These are phyloP conservation scores for Ascaphus truei DNA, from an alignment of 2,113 vertebrate genomes.

Conservation along the genomic window DNA sequence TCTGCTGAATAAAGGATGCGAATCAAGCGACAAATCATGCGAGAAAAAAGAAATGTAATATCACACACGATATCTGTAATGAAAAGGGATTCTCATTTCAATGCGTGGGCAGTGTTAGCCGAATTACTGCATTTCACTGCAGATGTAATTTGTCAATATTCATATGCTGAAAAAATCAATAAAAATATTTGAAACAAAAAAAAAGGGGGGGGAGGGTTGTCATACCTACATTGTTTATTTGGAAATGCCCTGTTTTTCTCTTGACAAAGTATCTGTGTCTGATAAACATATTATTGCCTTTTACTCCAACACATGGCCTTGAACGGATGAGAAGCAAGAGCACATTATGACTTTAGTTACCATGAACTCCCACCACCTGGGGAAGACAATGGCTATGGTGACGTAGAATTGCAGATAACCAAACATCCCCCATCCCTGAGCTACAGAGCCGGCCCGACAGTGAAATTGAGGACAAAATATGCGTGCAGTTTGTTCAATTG, in stretches of 20 bases:
- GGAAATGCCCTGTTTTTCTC: neutral
- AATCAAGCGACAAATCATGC: no score
- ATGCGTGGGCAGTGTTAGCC: no score
- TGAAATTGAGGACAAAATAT: constrained; percentile 57
- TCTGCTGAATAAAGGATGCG: no score
- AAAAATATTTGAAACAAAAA: no score
- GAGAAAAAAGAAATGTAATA: no score
- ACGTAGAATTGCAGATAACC: constrained; percentile 43
- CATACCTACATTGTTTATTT: no score
- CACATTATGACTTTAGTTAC: constrained; percentile 49
- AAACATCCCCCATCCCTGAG: constrained; percentile 37
- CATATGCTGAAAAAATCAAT: no score
- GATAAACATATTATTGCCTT: constrained; percentile 48
- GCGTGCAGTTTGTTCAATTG: constrained; percentile 46
- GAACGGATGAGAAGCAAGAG: constrained; percentile 49
- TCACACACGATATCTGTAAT: no score
- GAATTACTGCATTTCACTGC: no score
- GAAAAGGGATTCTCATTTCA: no score
- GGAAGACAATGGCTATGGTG: constrained; percentile 47
- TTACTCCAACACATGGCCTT: constrained; percentile 43
- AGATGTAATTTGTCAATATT: no score
- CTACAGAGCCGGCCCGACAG: constrained; percentile 31
- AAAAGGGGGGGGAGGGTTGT: no score
- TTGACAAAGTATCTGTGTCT: constrained; percentile 15
- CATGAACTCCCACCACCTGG: constrained; percentile 46